Conservation (phyloP, 2,888 invertebrate species). For the Mythimna vitellina region DNA sequence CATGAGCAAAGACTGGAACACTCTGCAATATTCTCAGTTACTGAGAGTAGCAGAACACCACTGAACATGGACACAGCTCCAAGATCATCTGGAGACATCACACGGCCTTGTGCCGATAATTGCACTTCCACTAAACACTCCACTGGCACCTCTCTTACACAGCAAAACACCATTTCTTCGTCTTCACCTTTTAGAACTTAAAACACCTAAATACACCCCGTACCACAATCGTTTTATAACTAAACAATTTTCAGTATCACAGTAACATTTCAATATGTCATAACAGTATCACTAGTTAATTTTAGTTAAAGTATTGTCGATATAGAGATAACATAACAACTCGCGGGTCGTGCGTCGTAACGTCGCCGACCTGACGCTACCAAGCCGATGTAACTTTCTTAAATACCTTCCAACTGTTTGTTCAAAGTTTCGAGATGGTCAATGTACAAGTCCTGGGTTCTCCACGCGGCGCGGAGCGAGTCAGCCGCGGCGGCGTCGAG, state of each 20-base stretch:
- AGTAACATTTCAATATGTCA: conserved; percentile 78
- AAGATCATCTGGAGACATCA: conserved; percentile 73
- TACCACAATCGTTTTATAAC: conserved; percentile 82
- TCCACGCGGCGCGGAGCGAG: conserved; percentile 93
- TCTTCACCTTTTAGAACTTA: conserved; percentile 79
- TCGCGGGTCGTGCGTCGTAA: conserved; percentile 79
- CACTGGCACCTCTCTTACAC: conserved; percentile 79
- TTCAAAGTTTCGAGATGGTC: conserved; percentile 94
- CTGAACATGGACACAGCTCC: conserved; percentile 79
- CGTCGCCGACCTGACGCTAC: conserved; percentile 85
- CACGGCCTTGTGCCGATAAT: conserved; percentile 66
- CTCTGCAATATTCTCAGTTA: conserved; percentile 66
- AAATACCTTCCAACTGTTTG: conserved; percentile 95
- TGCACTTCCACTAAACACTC: conserved; percentile 81
- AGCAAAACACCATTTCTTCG: conserved; percentile 81
- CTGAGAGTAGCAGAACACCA: conserved; percentile 69
- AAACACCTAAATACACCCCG: conserved; percentile 87
- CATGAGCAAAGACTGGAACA: conserved; percentile 69
- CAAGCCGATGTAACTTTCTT: conserved; percentile 87
- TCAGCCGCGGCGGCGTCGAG: conserved; percentile 92
- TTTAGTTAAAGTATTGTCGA: conserved; percentile 91
- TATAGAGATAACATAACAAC: conserved; percentile 83
- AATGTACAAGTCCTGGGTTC: conserved; percentile 94
- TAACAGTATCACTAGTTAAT: conserved; percentile 86
- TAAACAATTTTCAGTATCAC: conserved; percentile 83